A percentile compares a stretch with the other conserved stretches of the same genome.
Conservation (phyloP, 1,140 invertebrate genomes). For the Drosophila jambulina region DNA sequence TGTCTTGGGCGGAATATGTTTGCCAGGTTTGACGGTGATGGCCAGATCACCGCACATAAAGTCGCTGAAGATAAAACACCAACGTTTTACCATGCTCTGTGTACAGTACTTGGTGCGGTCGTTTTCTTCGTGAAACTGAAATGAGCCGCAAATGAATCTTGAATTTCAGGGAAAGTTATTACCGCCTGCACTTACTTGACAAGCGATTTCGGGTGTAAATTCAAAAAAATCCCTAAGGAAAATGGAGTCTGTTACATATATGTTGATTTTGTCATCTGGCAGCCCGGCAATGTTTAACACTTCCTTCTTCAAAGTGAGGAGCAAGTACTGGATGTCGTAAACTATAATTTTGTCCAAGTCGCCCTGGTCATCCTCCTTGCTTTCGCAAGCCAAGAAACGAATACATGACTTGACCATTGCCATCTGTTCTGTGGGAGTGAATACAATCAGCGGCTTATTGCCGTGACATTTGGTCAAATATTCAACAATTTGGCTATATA, state of each 20-base stretch:
- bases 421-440: conserved; percentile 53
- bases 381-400: conserved; percentile 48
- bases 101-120: conserved; percentile 73
- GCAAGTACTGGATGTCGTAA: conserved; percentile 68
- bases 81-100: conserved; percentile 65
- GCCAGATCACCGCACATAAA: conserved; percentile 71
- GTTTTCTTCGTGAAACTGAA: conserved; percentile 48
- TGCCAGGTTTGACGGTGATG: conserved; percentile 55
- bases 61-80: conserved; percentile 71
- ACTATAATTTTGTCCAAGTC: conserved; percentile 27
- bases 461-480: conserved; percentile 36
- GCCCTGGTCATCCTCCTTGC: neutral
- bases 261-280: conserved; percentile 20
- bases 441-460: conserved; percentile 50
- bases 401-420: conserved; percentile 66
- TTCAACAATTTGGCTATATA: conserved; percentile 60
- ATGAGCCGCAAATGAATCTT: neutral
- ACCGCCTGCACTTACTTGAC: conserved; percentile 47
- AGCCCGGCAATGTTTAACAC: conserved; percentile 45
- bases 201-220: conserved; percentile 60
- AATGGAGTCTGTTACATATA: conserved; percentile 48
- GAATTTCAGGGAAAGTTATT: neutral
- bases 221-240: conserved; percentile 67
- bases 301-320: conserved; percentile 65
- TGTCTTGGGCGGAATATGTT: conserved; percentile 49